Conservation (phyloP, 2,888 invertebrate genomes). For the Acanthococcus lagerstroemiae region DNA sequence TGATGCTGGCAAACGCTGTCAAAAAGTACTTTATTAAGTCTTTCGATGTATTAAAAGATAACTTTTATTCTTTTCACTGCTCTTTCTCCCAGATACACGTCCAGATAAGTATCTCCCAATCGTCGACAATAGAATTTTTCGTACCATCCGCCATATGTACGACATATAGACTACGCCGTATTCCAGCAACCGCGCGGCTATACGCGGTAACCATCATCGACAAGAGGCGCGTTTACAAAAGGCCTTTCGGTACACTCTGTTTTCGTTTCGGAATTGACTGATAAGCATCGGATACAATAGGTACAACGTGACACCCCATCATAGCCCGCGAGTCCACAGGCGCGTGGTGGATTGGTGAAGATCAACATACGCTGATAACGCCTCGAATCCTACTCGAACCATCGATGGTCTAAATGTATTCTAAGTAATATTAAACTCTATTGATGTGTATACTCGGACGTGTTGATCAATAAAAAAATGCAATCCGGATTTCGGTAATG, state of each 20-base stretch:
- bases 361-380: constrained; percentile 16
- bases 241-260: constrained; percentile 14
- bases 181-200: too few species aligned
- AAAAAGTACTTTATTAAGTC: constrained; percentile 30
- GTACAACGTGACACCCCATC: constrained; percentile 29
- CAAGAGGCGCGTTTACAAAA: background rate
- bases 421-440: constrained; percentile 9
- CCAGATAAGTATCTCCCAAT: constrained; percentile 14
- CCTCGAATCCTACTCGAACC: background rate
- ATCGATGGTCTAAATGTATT: background rate
- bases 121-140: constrained; percentile 10
- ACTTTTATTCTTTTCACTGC: constrained; percentile 12
- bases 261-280: constrained; percentile 27
- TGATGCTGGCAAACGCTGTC: constrained; percentile 18
- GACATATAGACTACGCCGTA: background rate
- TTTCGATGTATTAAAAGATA: constrained; percentile 29
- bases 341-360: constrained; percentile 12
- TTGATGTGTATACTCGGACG: background rate
- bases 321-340: constrained; percentile 1
- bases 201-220: background rate
- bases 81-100: constrained; percentile 11
- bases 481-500: background rate
- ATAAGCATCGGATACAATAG: constrained; percentile 28
- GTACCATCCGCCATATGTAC: constrained; percentile 12
- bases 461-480: background rate